A percentile compares a stretch with the other conserved stretches of the same genome.
phyloP scores from a whole-genome alignment of 2,888 invertebrate species.

The Stenotaenia linearis region DNA sequence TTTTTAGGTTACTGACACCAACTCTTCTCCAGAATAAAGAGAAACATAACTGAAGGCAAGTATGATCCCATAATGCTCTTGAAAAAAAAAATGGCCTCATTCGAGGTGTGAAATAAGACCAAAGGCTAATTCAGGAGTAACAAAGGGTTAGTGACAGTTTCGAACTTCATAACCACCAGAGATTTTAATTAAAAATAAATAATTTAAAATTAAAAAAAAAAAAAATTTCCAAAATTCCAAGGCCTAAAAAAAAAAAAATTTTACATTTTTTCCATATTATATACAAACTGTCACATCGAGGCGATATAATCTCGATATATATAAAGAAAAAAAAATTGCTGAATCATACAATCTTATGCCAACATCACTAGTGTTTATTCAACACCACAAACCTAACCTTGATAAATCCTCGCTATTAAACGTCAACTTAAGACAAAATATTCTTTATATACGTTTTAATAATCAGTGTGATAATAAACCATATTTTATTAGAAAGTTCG shows the following conservation, averaged over 20 bases:
- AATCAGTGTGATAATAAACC: neutral
- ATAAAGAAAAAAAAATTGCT: neutral
- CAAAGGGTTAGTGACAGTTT: neutral
- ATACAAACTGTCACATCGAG: neutral
- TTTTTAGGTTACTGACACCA: conserved; percentile 15
- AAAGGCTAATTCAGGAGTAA: neutral
- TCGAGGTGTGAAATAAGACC: conserved; percentile 10
- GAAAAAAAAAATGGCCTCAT: conserved; percentile 6
- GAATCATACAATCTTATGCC: neutral
- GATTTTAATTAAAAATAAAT: neutral
- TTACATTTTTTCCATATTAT: neutral
- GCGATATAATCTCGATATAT: neutral
- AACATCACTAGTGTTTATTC: neutral
- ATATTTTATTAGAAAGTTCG: neutral
- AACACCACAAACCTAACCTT: neutral
- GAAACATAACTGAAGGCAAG: neutral
- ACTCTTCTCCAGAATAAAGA: neutral
- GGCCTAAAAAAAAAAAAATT: neutral
- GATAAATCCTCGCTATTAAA: neutral
- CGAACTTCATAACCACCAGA: neutral
- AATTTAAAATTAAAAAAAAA: neutral
- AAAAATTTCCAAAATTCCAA: neutral
- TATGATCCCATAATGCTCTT: neutral
- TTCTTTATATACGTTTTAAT: neutral
- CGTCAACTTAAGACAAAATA: neutral